Base-by-base conservation (phyloP, 2,888 invertebrate species). In the Xestobium rufovillosum region DNA sequence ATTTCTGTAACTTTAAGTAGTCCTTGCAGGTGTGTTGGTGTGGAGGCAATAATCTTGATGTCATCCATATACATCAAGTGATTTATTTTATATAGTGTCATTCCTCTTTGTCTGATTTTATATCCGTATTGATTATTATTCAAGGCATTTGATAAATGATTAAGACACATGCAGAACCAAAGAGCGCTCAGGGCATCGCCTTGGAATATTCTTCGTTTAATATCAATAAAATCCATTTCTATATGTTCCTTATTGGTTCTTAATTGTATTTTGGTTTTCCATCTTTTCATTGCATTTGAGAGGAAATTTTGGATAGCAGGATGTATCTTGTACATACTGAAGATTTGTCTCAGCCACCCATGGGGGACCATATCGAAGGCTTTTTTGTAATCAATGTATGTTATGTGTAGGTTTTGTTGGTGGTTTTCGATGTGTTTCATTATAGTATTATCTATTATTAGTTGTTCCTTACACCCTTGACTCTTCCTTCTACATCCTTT, bases 381-480 rank as follows among this genome's bases (percentile, higher is more conserved):
- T 19, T 19, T 19, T 19, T 19, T 19, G 23, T 19, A 19, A n/a
- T 19, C 23, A 19, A 19, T 19, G n/a, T 19, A 19, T 6, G 23
- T n/a, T 8, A 19, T n/a, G 6, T 19, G 23, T n/a, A 19, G 23
- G 23, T 19, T 19, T 19, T n/a, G 23, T 19, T 19, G 6, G 6
- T 19, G 23, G 23, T 19, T 6, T 19, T 19, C 6, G 6, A n/a
- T n/a, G n/a, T 19, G 23, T 19, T 8, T 19, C n/a, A 19, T 6
- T 19, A 19, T 19, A n/a, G 23, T 19, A 19, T 19, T 19, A 19
- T 19, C 23, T 19, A 19, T 19, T 19, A 19, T 19, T 19, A 19
- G 23, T 19, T 19, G 23, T 19, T 19, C 23, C n/a, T 19, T 19
- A n/a, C 23, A 19, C n/a, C 23, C 23, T 8, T 19, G 23, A n/a